Evolutionary conservation across 2,113 vertebrate genomes (phyloP).

Genomic region (Pseudopipra pipra): DNA sequence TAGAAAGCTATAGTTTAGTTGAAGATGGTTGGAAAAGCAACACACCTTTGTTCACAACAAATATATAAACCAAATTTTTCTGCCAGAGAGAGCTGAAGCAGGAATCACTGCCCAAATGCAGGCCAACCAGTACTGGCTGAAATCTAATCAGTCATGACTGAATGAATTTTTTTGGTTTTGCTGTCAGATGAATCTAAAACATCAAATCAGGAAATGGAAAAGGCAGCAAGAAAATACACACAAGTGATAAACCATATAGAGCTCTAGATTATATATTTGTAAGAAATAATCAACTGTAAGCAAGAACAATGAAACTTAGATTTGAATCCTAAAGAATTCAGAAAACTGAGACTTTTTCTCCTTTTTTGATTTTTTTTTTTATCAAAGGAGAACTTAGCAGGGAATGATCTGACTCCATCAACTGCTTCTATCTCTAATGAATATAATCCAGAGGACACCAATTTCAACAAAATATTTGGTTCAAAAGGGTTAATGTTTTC

Average conservation of each 20-base stretch:
- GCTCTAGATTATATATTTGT: not conserved
- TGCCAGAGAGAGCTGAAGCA: not conserved
- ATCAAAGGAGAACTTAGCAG: not conserved
- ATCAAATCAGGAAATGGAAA: not conserved
- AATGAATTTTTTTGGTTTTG: not conserved
- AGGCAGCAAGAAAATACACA: not conserved
- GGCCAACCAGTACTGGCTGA: not conserved
- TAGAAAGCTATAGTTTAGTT: not conserved
- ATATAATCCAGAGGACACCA: not conserved
- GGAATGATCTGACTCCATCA: not conserved
- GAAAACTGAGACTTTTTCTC: not conserved
- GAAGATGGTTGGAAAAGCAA: not conserved
- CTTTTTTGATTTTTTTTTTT: not conserved
- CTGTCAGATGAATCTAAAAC: not conserved
- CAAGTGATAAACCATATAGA: not conserved
- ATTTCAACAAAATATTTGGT: not conserved
- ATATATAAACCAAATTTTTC: not conserved
- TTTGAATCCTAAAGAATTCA: not conserved
- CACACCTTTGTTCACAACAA: not conserved
- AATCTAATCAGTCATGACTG: not conserved
- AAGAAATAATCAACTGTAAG: not conserved
- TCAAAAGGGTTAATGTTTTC: not conserved
- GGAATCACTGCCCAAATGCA: not conserved
- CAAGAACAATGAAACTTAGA: not conserved
- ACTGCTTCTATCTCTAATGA: not conserved